Base-by-base conservation (phyloP, 2,797 vertebrate genomes). In the Pipistrellus kuhlii region DNA sequence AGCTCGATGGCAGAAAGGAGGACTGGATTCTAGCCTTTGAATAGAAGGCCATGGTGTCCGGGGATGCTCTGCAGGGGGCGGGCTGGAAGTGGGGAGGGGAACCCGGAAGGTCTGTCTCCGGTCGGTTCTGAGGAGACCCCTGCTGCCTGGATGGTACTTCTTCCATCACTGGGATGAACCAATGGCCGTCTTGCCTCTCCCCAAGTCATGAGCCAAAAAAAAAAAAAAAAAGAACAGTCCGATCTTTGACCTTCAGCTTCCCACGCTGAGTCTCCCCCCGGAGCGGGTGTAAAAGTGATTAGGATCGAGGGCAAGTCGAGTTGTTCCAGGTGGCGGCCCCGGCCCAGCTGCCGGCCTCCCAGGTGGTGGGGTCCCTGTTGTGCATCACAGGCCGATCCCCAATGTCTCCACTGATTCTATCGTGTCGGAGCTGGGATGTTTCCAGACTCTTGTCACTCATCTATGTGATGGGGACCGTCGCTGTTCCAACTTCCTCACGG, bases 361-460 rank as follows among this genome's bases (percentile, higher is more conserved):
- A 20, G 0, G 12, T 0, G 51, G 3, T 2, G 8, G 41, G 51
- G 32, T 6, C 3, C 13, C 27, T 25, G 30, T 14, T 8, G 0
- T 12, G 53, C 66, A 8, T n/a, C 44, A n/a, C 23, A 21, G 59
- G n/a, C 3, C 68, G 12, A 20, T 6, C 30, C 14, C 44, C 0
- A 0, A 6, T 2, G 12, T 14, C 53, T 71, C 20, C 20, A 8
- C 38, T 25, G n/a, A 2, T 8, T 66, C 66, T 51, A 2, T 10
- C 1, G 0, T 38, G 21, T 35, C 20, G 11, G 32, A 64, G 44
- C 30, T 10, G 15, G 30, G 2, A 8, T 11, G 12, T 53, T 87
- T 71, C 66, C 20, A 46, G 62, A 35, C 21, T 32, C 32, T 23
- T 35, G 17, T 9, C 35, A 27, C 44, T 57, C 17, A 0, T 13